Percentiles rank a stretch among this genome's conserved stretches.
Conservation (phyloP, 1,140 invertebrate species). For the Drosophila insularis region DNA sequence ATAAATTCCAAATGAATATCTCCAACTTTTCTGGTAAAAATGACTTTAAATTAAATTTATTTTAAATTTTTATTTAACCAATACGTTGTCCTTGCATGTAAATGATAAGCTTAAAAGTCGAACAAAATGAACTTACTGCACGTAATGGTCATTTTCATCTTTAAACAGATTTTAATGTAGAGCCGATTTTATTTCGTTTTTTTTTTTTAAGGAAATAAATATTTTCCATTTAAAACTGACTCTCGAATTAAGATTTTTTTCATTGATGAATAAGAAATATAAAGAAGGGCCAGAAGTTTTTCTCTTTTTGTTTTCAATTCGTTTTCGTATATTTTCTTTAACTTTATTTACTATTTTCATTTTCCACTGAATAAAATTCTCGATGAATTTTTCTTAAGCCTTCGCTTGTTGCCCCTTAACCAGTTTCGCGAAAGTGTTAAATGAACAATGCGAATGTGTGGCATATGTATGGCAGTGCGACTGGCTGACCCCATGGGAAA, state of each 20-base stretch:
- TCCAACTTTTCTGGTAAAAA: too few species aligned
- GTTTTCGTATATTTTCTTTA: not conserved
- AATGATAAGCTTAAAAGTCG: too few species aligned
- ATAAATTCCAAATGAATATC: too few species aligned
- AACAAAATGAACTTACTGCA: too few species aligned
- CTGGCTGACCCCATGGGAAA: conserved; percentile 12
- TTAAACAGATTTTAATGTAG: too few species aligned
- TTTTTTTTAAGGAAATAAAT: not conserved
- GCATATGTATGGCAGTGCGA: conserved; percentile 30
- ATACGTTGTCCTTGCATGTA: too few species aligned
- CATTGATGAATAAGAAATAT: conserved; percentile 1
- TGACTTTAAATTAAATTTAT: too few species aligned
- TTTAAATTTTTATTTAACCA: too few species aligned
- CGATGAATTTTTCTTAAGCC: conserved; percentile 26
- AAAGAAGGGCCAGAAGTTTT: not conserved
- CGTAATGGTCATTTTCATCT: too few species aligned
- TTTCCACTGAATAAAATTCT: conserved; percentile 31
- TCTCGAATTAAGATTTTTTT: not conserved
- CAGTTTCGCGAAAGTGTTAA: conserved; percentile 40
- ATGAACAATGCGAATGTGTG: conserved; percentile 44
- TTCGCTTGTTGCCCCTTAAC: conserved; percentile 7
- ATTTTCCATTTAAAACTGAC: not conserved
- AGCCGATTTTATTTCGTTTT: not conserved
- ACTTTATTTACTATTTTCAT: not conserved
- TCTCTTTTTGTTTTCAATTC: not conserved